Conservation (phyloP, 2,888 invertebrate genomes). For the Trichopoda pennipes region DNA sequence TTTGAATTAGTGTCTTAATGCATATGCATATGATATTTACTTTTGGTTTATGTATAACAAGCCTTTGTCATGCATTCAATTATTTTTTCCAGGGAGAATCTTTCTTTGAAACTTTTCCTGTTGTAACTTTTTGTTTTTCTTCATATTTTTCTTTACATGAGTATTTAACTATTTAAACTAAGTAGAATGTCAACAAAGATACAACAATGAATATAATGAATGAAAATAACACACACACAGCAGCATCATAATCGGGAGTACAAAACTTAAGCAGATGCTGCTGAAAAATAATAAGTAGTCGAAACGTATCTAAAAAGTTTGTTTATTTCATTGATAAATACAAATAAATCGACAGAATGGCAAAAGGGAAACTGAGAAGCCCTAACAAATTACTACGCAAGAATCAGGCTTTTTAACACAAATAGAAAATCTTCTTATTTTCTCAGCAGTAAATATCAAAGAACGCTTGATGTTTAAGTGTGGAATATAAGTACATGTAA, state of each 20-base stretch:
- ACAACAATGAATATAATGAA: slow-evolving; percentile 31
- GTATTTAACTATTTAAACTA: slow-evolving; percentile 52
- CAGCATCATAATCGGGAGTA: slow-evolving; percentile 2
- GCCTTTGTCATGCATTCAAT: slow-evolving; percentile 26
- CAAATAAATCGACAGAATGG: slow-evolving; percentile 24
- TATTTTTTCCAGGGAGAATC: slow-evolving; percentile 29
- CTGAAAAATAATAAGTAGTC: slow-evolving; percentile 32
- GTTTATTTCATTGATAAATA: slow-evolving; percentile 44
- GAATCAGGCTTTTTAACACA: slow-evolving; percentile 30
- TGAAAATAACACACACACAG: slow-evolving; percentile 15
- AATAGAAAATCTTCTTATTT: slow-evolving; percentile 5
- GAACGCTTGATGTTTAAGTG: not conserved
- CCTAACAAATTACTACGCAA: not conserved
- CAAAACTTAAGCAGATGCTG: not conserved
- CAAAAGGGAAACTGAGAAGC: not conserved
- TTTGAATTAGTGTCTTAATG: slow-evolving; percentile 33
- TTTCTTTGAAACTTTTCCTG: slow-evolving; percentile 40
- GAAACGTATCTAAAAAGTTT: slow-evolving; percentile 30
- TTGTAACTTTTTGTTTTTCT: slow-evolving; percentile 13
- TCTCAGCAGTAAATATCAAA: slow-evolving; percentile 25
- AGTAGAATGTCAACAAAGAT: slow-evolving; percentile 27
- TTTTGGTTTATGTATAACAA: slow-evolving; percentile 52
- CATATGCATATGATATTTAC: slow-evolving; percentile 59
- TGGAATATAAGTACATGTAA: no score
- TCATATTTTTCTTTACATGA: slow-evolving; percentile 4